Conservation (phyloP, 53 echinoderm and acorn worm species). For the Zoroaster sp. region DNA sequence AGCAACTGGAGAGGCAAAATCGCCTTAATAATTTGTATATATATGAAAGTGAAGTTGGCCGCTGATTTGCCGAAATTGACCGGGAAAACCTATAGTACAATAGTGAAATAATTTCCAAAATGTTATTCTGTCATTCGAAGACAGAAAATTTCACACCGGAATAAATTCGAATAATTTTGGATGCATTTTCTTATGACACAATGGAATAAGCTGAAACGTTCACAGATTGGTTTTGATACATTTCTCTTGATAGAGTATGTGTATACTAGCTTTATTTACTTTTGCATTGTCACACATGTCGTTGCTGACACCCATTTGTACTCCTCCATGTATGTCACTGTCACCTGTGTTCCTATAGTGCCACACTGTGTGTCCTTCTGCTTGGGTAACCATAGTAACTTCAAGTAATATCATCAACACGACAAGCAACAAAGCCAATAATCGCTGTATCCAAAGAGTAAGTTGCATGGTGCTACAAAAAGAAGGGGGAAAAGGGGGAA, state of each 20-base stretch:
- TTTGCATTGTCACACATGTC: slow-evolving; percentile 62
- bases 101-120: neutral
- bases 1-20: too few relatives aligned
- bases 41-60: too few relatives aligned
- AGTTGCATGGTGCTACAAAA: neutral
- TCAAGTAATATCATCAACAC: neutral
- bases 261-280: neutral
- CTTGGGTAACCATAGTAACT: slow-evolving; percentile 9
- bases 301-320: slow-evolving; percentile 61
- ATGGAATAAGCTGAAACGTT: too few relatives aligned
- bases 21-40: too few relatives aligned
- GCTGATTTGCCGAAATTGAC: too few relatives aligned
- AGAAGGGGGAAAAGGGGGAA: neutral
- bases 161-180: neutral
- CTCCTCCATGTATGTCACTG: slow-evolving; percentile 59
- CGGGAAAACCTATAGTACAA: neutral
- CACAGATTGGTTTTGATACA: neutral
- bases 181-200: neutral
- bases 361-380: neutral
- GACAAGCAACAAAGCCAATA: neutral
- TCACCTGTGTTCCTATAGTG: neutral
- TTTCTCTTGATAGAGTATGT: neutral
- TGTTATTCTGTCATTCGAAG: neutral
- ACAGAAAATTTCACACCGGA: neutral
- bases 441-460: neutral